Percentiles rank a stretch among this genome's conserved stretches.
Conservation (phyloP, 2,797 vertebrate species). For the Siniperca scherzeri region DNA sequence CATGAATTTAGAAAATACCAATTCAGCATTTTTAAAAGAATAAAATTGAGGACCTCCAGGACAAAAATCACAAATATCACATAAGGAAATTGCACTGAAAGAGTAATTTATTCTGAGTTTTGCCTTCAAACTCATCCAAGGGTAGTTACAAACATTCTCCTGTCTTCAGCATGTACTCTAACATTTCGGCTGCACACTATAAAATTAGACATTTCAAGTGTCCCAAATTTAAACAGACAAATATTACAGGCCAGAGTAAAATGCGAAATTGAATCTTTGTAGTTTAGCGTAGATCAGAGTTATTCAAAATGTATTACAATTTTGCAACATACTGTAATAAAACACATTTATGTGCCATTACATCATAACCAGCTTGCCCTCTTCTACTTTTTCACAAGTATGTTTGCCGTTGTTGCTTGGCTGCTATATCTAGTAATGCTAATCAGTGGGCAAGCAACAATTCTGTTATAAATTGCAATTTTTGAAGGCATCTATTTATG, state of each 20-base stretch:
- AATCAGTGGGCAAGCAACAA: background rate
- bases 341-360: conserved; percentile 4
- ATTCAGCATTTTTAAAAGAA: background rate
- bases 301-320: background rate
- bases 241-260: conserved; percentile 28
- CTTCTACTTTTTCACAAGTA: conserved; percentile 6
- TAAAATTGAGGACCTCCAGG: background rate
- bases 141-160: conserved; percentile 65
- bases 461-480: conserved; percentile 13
- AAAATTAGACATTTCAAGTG: conserved; percentile 45
- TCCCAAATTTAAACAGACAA: conserved; percentile 41
- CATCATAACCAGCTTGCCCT: background rate
- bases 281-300: background rate
- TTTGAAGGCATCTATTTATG: conserved; percentile 11
- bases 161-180: conserved; percentile 75
- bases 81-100: conserved; percentile 56
- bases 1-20: background rate
- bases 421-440: background rate
- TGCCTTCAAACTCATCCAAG: conserved; percentile 63
- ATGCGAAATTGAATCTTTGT: conserved; percentile 1
- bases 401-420: conserved; percentile 4
- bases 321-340: background rate
- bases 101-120: conserved; percentile 79
- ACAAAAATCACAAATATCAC: conserved; percentile 29
- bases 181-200: conserved; percentile 34